Evolutionary conservation across 2,888 invertebrate genomes (phyloP).

Genomic region (Fragum whitleyi): DNA sequence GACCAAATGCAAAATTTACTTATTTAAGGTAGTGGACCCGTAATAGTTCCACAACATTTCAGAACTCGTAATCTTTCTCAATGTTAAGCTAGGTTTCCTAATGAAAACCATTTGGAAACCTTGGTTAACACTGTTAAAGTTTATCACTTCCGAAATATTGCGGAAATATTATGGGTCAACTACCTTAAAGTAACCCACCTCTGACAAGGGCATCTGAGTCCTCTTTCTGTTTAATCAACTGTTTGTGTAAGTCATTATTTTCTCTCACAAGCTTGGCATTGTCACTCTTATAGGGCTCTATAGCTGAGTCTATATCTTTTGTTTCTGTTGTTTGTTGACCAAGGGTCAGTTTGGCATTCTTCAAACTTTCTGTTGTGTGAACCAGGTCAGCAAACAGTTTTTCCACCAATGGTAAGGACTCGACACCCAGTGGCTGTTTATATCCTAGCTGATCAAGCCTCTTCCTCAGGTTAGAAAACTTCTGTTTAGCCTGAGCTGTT

Average conservation of each 20-base stretch:
- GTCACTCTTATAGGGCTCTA: conserved; percentile 85
- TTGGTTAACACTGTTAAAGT: no score
- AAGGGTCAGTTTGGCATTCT: conserved; percentile 90
- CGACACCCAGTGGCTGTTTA: conserved; percentile 90
- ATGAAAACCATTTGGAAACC: no score
- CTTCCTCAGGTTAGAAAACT: conserved; percentile 87
- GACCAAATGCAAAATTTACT: no score
- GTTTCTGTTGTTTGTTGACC: conserved; percentile 72
- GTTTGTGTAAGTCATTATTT: conserved; percentile 84
- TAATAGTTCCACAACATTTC: no score
- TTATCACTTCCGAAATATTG: no score
- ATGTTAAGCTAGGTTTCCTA: no score
- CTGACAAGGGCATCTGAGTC: conserved; percentile 79
- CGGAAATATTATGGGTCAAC: no score
- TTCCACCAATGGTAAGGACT: conserved; percentile 93
- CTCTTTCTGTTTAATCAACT: conserved; percentile 83
- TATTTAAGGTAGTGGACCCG: no score
- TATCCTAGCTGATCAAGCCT: conserved; percentile 94
- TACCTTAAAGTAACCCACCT: conserved; percentile 74
- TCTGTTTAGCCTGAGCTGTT: conserved; percentile 82
- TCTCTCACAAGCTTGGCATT: conserved; percentile 85
- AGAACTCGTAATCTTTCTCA: no score
- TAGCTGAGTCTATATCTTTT: conserved; percentile 74
- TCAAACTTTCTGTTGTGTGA: conserved; percentile 94
- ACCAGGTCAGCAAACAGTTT: conserved; percentile 92